These are phyloP conservation scores for Ophion obscuratus DNA, from an alignment of 2,888 invertebrate species.

Conservation along the genomic window DNA sequence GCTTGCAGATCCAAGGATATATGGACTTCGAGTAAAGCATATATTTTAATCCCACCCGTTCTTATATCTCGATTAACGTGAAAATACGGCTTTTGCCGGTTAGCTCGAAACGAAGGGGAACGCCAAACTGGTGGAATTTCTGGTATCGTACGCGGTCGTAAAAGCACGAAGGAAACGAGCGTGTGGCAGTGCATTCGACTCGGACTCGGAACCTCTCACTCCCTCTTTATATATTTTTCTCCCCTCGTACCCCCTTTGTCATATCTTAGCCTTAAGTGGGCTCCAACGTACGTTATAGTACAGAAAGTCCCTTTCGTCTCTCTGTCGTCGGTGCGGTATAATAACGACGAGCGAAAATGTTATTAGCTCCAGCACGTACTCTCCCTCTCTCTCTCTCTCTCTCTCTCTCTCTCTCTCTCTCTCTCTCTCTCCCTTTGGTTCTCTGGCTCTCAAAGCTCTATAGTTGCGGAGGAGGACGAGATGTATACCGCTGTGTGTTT, in stretches of 20 bases:
- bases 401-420: slow-evolving; percentile 43
- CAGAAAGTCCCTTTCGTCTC: slow-evolving; percentile 48
- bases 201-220: slow-evolving; percentile 36
- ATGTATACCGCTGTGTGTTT: slow-evolving; percentile 49
- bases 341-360: slow-evolving; percentile 68
- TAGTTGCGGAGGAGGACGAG: slow-evolving; percentile 56
- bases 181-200: slow-evolving; percentile 49
- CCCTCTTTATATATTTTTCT: slow-evolving; percentile 16
- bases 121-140: slow-evolving; percentile 51
- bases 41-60: slow-evolving; percentile 54
- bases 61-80: slow-evolving; percentile 51
- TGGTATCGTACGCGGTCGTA: slow-evolving; percentile 58
- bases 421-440: slow-evolving; percentile 40
- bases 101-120: slow-evolving; percentile 24
- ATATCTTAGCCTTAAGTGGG: slow-evolving; percentile 44
- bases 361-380: slow-evolving; percentile 67
- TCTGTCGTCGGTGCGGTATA: slow-evolving; percentile 52
- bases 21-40: slow-evolving; percentile 45
- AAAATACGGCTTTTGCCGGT: slow-evolving; percentile 53
- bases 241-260: slow-evolving; percentile 34
- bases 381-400: slow-evolving; percentile 38
- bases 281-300: slow-evolving; percentile 47
- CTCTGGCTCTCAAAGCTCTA: slow-evolving; percentile 35
- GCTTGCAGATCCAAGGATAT: slow-evolving; percentile 33
- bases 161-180: slow-evolving; percentile 62